Evolutionary conservation across 2,888 invertebrate genomes (phyloP).

Genomic region (Melieria omissa): DNA sequence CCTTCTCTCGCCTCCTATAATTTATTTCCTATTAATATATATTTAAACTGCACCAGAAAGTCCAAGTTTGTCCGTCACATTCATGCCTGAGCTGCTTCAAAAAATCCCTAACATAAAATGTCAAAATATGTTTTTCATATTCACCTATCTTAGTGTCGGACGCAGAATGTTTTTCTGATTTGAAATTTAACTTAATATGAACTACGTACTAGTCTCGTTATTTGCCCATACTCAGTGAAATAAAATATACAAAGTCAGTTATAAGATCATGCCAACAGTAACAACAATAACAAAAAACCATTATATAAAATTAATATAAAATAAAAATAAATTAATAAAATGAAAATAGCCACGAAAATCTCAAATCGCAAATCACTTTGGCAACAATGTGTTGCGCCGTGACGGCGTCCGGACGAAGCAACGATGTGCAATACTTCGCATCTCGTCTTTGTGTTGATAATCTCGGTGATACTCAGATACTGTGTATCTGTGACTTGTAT

Average conservation of each 20-base stretch:
- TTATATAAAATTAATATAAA: slow-evolving; percentile 29
- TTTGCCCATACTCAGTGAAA: background rate
- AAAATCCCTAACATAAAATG: no score
- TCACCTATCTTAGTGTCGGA: no score
- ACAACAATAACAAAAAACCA: slow-evolving; percentile 13
- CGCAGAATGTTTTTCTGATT: no score
- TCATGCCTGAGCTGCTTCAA: no score
- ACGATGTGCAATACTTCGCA: slow-evolving; percentile 46
- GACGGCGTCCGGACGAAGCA: background rate
- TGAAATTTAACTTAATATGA: background rate
- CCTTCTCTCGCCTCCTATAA: no score
- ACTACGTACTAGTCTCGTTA: slow-evolving; percentile 11
- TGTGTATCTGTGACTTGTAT: slow-evolving; percentile 15
- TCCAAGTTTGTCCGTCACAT: no score
- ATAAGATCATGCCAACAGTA: no score
- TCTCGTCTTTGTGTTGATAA: slow-evolving; percentile 48
- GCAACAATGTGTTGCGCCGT: background rate
- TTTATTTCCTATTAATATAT: no score
- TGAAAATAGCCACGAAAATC: slow-evolving; percentile 25
- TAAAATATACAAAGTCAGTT: background rate
- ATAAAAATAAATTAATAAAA: slow-evolving; percentile 16
- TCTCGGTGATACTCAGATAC: slow-evolving; percentile 32
- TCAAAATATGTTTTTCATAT: no score
- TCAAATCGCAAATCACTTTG: background rate
- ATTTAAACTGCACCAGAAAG: no score